These are phyloP conservation scores for Leucophenga montana DNA, from an alignment of 2,888 invertebrate genomes.

Conservation along the genomic window DNA sequence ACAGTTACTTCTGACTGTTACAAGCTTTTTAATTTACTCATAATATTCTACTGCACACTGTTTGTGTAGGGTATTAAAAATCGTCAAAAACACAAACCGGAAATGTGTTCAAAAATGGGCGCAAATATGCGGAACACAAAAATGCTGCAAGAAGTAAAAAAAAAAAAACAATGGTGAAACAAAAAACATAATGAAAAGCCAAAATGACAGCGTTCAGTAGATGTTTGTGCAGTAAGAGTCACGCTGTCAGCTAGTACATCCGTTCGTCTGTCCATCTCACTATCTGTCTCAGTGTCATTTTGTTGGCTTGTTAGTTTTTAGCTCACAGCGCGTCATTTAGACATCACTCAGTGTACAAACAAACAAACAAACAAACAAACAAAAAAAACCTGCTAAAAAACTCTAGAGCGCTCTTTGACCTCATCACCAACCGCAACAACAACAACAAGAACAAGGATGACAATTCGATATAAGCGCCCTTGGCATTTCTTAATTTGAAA, in stretches of 20 bases:
- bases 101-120: slow-evolving; percentile 18
- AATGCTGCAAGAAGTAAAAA: background rate
- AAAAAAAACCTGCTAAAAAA: background rate
- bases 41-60: too few relatives aligned
- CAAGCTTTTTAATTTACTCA: too few relatives aligned
- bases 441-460: too few relatives aligned
- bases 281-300: background rate
- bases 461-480: background rate
- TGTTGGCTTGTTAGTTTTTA: background rate
- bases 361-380: background rate
- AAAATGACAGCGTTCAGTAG: background rate
- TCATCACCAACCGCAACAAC: background rate
- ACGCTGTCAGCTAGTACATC: background rate
- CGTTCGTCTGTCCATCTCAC: background rate
- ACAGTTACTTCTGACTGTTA: too few relatives aligned
- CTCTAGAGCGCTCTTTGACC: background rate
- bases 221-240: background rate
- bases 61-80: background rate
- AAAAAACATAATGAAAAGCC: background rate
- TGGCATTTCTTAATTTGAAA: slow-evolving; percentile 54
- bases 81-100: background rate
- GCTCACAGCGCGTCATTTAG: background rate
- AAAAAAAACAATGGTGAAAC: background rate
- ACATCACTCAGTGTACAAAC: background rate
- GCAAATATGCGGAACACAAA: slow-evolving; percentile 11